These are phyloP conservation scores for Plutella xylostella DNA, from an alignment of 2,888 invertebrate species.

Conservation along the genomic window DNA sequence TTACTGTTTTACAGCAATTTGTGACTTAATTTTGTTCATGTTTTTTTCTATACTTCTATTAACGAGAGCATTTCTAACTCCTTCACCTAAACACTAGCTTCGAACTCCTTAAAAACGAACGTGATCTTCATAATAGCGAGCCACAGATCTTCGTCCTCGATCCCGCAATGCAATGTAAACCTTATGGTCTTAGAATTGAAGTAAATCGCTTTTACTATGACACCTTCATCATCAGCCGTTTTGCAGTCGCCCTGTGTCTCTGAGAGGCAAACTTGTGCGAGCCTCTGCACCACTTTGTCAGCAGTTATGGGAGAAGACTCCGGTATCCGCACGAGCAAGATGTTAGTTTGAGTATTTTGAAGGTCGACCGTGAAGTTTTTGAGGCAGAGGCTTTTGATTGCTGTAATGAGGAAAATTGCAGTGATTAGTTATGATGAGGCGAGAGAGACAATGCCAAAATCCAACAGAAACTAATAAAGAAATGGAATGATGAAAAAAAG, in stretches of 20 bases:
- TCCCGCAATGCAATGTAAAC: constrained; percentile 78
- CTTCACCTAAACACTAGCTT: constrained; percentile 34
- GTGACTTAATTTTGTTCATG: neutral
- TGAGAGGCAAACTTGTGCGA: constrained; percentile 50
- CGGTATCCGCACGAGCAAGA: constrained; percentile 75
- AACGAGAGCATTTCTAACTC: too few species aligned
- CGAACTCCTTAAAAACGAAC: constrained; percentile 75
- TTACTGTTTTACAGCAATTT: too few species aligned
- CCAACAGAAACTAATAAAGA: too few species aligned
- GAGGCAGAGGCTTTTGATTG: constrained; percentile 71
- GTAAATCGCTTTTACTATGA: constrained; percentile 71
- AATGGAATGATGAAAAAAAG: too few species aligned
- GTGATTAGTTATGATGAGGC: too few species aligned
- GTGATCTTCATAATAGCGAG: constrained; percentile 78
- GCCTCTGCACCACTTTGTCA: constrained; percentile 37
- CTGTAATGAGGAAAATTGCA: constrained; percentile 38
- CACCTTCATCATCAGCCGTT: constrained; percentile 48
- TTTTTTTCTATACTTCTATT: too few species aligned
- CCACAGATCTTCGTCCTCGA: constrained; percentile 74
- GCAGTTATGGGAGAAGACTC: constrained; percentile 63
- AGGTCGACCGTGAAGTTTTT: constrained; percentile 73
- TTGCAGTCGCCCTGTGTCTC: constrained; percentile 59
- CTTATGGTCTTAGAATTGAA: constrained; percentile 72
- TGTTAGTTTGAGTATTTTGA: constrained; percentile 77
- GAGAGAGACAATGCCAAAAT: too few species aligned